A percentile compares a stretch with the other conserved stretches of the same genome.
Evolutionary conservation across 2,113 vertebrate genomes (phyloP).

Genomic region (Bujurquina vittata): DNA sequence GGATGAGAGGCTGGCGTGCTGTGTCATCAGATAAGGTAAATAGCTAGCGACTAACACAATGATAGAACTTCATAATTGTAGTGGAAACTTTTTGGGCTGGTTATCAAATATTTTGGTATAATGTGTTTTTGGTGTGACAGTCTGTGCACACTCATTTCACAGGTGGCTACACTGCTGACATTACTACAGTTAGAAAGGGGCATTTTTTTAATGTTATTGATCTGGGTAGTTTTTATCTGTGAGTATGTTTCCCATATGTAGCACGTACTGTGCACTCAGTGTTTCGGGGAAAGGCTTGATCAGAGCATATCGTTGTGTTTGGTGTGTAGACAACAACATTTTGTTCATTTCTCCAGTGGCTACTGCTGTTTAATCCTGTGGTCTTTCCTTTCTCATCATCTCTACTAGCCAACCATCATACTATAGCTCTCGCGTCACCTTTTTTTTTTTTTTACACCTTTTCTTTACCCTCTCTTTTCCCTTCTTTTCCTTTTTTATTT

Average conservation of each 20-base stretch:
- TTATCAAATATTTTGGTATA: not conserved
- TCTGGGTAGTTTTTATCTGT: not conserved
- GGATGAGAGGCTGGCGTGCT: not conserved
- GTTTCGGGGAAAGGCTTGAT: not conserved
- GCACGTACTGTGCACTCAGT: not conserved
- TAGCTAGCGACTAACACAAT: too few relatives aligned
- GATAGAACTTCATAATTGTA: too few relatives aligned
- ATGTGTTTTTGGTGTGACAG: too few relatives aligned
- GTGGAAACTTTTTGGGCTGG: too few relatives aligned
- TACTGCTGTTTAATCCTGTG: not conserved
- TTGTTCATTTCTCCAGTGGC: not conserved
- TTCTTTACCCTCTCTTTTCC: conserved; percentile 11
- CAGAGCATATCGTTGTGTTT: not conserved
- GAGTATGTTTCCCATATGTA: not conserved
- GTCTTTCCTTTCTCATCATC: not conserved
- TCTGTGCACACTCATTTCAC: not conserved
- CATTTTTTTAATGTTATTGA: not conserved
- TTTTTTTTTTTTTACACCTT: not conserved
- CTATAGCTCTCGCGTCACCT: not conserved
- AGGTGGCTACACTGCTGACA: not conserved
- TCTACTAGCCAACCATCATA: not conserved
- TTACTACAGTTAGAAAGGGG: not conserved
- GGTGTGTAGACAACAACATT: not conserved
- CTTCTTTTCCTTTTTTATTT: not conserved
- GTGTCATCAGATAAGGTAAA: too few relatives aligned